A percentile compares a stretch with the other conserved stretches of the same genome.
Evolutionary conservation across 2,797 vertebrate genomes (phyloP).

Genomic region (Gorsachius magnificus): DNA sequence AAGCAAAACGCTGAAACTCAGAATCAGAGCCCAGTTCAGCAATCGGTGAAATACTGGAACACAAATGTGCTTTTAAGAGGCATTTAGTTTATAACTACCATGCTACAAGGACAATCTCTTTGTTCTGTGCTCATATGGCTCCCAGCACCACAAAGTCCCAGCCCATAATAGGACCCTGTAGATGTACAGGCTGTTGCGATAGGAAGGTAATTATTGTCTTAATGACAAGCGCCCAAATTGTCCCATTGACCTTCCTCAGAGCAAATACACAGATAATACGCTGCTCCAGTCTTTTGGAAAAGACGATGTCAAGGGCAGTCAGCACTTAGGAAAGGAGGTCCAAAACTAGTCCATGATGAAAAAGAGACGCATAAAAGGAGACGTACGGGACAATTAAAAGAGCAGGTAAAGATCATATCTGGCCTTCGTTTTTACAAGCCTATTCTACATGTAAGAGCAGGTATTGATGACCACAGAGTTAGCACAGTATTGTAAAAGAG

Average conservation of each 20-base stretch:
- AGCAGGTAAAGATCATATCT: background rate
- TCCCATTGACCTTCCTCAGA: background rate
- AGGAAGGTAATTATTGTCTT: background rate
- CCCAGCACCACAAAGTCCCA: background rate
- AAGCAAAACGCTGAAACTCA: background rate
- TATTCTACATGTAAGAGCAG: background rate
- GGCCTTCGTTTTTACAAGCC: background rate
- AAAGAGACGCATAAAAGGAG: background rate
- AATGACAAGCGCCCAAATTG: background rate
- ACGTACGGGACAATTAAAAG: background rate
- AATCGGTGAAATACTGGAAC: background rate
- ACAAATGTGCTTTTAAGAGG: background rate
- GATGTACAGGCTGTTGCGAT: background rate
- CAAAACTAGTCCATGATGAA: background rate
- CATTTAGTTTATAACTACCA: background rate
- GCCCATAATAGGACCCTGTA: background rate
- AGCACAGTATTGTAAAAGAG: background rate
- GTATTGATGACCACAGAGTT: background rate
- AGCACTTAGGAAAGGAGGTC: background rate
- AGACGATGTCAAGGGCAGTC: background rate
- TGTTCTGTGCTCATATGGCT: background rate
- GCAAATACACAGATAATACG: background rate
- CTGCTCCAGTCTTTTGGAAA: background rate
- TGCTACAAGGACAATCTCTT: background rate
- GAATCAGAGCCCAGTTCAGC: background rate